Conservation (phyloP, 2,113 vertebrate genomes). For the Anser brachyrhynchus region DNA sequence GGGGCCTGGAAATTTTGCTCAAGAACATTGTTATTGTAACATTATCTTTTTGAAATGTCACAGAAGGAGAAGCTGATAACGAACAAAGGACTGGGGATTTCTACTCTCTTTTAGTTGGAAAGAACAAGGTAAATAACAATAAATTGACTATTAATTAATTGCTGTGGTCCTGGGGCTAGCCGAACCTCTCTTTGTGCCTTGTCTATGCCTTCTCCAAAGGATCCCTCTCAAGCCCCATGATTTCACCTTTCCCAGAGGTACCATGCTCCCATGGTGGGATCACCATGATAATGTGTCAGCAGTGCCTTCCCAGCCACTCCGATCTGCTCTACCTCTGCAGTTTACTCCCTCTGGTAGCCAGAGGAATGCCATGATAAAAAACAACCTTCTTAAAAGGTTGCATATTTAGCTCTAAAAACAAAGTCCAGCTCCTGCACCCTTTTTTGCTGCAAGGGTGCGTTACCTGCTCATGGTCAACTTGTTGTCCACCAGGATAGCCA, state of each 20-base stretch:
- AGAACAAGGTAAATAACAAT: background rate
- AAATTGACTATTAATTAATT: background rate
- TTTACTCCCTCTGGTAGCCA: background rate
- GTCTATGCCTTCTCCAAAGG: background rate
- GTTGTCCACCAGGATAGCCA: background rate
- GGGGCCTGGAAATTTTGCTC: background rate
- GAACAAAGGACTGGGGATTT: background rate
- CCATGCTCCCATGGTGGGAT: rapidly evolving
- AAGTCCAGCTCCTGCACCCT: background rate
- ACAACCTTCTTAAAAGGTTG: background rate
- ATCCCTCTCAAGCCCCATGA: rapidly evolving
- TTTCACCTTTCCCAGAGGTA: background rate
- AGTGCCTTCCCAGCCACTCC: background rate
- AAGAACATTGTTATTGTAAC: background rate
- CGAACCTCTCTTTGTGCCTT: background rate
- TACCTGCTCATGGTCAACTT: background rate
- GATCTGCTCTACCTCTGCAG: background rate
- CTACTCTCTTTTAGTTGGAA: background rate
- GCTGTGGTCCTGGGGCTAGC: background rate
- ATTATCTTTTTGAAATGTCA: background rate
- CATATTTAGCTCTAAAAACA: background rate
- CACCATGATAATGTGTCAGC: background rate
- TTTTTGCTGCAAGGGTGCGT: background rate
- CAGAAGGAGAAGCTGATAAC: background rate
- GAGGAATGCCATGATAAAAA: background rate